A percentile compares a stretch with the other conserved stretches of the same genome.
These are phyloP conservation scores for Leptoclinus maculatus DNA, from an alignment of 2,797 vertebrate species.

Conservation along the genomic window DNA sequence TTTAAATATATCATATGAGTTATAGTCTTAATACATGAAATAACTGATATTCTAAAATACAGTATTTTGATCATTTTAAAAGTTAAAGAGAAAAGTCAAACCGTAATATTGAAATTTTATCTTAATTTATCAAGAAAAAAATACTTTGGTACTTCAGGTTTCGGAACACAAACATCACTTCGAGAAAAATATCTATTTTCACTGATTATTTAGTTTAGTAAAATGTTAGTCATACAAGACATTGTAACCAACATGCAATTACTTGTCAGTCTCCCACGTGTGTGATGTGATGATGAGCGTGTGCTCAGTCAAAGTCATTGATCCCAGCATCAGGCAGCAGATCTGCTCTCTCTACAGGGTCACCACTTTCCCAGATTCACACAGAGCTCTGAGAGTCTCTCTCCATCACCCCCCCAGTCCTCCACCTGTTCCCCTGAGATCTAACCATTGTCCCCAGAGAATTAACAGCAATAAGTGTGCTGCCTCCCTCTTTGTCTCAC, in stretches of 20 bases:
- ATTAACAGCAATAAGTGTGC: background rate
- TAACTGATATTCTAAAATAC: too few relatives aligned
- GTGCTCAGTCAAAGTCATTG: constrained; percentile 18
- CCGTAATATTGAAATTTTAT: too few relatives aligned
- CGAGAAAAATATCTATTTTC: too few relatives aligned
- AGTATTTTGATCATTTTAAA: too few relatives aligned
- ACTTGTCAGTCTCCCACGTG: too few relatives aligned
- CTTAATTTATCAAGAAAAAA: too few relatives aligned
- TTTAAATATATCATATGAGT: background rate
- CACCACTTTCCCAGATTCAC: constrained; percentile 74
- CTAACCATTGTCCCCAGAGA: background rate
- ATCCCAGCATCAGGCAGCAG: constrained; percentile 41
- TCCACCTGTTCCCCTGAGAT: constrained; percentile 15
- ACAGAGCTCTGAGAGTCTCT: constrained; percentile 40
- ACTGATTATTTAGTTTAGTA: too few relatives aligned
- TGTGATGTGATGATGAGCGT: constrained; percentile 3
- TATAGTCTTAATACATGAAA: fast-evolving
- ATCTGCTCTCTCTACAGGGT: constrained; percentile 56
- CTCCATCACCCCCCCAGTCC: constrained; percentile 39
- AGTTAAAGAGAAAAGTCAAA: background rate
- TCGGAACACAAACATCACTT: too few relatives aligned
- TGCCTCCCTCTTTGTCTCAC: background rate
- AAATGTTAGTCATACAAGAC: too few relatives aligned
- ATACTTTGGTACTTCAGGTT: too few relatives aligned
- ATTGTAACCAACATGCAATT: too few relatives aligned